Base-by-base conservation (phyloP, 2,888 invertebrate species). In the Philaethria dido region DNA sequence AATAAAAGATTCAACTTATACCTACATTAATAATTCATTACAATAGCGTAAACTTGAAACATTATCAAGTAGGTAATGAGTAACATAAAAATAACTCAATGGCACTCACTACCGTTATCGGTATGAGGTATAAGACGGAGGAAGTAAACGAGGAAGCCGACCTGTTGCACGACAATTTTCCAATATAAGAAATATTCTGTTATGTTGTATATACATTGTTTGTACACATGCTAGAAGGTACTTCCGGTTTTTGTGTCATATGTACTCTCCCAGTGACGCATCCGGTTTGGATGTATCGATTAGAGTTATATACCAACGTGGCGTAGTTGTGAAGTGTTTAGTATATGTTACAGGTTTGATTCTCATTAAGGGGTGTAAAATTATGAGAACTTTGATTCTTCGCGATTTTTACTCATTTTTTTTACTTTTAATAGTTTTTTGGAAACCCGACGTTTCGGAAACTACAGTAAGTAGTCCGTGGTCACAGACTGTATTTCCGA, bases 141-240 rank as follows among this genome's bases (percentile, higher is more conserved):
- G 78, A 80, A 79, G 77, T 70, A 33, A 71, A 70, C 50, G 55
- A 75, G 80, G 76, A 80, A 80, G 74, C 70, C 59, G 57, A 70
- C 74, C 59, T 47, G 75, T 74, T 72, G 67, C 71, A 73, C 74
- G 73, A 73, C 73, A 76, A 72, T 77, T 75, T 78, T 77, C 78
- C 77, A 77, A 77, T 78, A 75, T 70, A 68, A 64, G 67, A 70
- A 62, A 62, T 62, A 62, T 68, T 73, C 73, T 71, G 74, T 74
- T 61, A 42, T 22, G 4, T 52, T 52, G 9, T 39, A 42, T 42
- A 22, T 9, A 55, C 20, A 14, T 42, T n/a, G 59, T 60, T 16
- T 54, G 16, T 64, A 57, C 50, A 48, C 36, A 44, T 54, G 48
- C 60, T 68, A 59, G 57, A 66, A 29, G 42, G 69, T 50, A 42